These are phyloP conservation scores for Etheostoma spectabile DNA, from an alignment of 2,113 vertebrate genomes.

Conservation along the genomic window DNA sequence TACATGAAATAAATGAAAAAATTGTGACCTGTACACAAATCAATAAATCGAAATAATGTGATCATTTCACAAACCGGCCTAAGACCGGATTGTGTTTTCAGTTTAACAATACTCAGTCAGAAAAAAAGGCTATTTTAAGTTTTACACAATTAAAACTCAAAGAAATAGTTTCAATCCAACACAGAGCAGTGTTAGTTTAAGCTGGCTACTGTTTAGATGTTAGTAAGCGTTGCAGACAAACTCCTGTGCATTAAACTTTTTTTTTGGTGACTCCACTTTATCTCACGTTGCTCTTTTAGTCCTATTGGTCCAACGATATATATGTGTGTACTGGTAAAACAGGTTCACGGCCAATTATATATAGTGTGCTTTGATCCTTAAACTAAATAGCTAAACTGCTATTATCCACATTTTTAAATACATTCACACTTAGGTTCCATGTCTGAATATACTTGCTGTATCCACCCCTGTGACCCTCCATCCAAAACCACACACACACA, in stretches of 20 bases:
- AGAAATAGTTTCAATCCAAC: not conserved
- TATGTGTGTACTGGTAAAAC: conserved; percentile 6
- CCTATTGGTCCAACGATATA: not conserved
- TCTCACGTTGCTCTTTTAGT: not conserved
- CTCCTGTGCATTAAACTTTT: not conserved
- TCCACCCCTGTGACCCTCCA: conserved; percentile 37
- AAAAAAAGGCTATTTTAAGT: too few species aligned
- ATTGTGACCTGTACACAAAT: too few species aligned
- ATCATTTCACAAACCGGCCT: too few species aligned
- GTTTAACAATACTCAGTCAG: too few species aligned
- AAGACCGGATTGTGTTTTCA: not conserved
- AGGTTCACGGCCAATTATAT: conserved; percentile 10
- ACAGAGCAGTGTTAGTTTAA: not conserved
- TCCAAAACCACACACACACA: conserved; percentile 30
- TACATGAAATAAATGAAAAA: too few species aligned
- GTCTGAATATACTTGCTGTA: conserved; percentile 36
- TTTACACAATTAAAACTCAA: not conserved
- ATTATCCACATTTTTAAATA: conserved; percentile 54
- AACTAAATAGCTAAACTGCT: conserved; percentile 54
- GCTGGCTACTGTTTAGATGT: too few species aligned
- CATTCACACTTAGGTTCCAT: conserved; percentile 31
- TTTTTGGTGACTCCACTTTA: not conserved
- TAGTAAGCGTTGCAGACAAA: not conserved
- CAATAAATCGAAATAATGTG: too few species aligned
- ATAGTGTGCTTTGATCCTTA: conserved; percentile 52